A percentile compares a stretch with the other conserved stretches of the same genome.
Conservation (phyloP, 2,113 vertebrate genomes). For the Leptobrachium ailaonicum region DNA sequence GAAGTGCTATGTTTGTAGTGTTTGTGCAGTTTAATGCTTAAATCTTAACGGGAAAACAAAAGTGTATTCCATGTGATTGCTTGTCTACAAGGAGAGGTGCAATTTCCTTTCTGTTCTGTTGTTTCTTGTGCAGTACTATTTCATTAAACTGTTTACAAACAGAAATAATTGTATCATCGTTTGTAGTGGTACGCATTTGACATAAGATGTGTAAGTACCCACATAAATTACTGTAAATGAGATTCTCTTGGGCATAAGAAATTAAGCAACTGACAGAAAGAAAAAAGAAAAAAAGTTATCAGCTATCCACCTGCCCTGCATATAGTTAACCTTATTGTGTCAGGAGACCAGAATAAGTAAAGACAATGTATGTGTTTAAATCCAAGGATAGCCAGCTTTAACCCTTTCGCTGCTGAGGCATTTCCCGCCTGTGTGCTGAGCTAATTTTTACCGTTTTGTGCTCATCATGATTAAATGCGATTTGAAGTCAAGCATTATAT, state of each 20-base stretch:
- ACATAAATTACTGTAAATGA: slow-evolving; percentile 43
- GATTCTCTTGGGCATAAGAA: slow-evolving; percentile 43
- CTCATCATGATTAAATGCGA: too few relatives aligned
- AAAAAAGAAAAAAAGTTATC: slow-evolving; percentile 1
- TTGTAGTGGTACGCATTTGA: slow-evolving; percentile 44
- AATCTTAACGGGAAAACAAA: too few relatives aligned
- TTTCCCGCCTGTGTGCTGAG: too few relatives aligned
- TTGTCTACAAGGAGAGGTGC: slow-evolving; percentile 23
- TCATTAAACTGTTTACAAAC: slow-evolving; percentile 46
- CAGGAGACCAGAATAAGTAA: neutral
- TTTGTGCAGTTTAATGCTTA: too few relatives aligned
- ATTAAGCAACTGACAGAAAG: slow-evolving; percentile 31
- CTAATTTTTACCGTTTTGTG: too few relatives aligned
- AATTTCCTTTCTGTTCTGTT: slow-evolving; percentile 33
- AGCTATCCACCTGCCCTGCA: neutral
- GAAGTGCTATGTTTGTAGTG: too few relatives aligned
- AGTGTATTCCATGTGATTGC: slow-evolving; percentile 6
- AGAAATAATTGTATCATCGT: slow-evolving; percentile 43
- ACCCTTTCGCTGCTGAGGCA: too few relatives aligned
- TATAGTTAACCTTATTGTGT: slow-evolving; percentile 4
- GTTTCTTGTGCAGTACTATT: slow-evolving; percentile 37
- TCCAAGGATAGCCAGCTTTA: too few relatives aligned
- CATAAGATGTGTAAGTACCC: slow-evolving; percentile 45
- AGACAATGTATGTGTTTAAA: neutral
- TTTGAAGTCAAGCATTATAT: too few relatives aligned